Evolutionary conservation across 1,140 invertebrate species (phyloP), one percentile per base, ranked within the genome.

Genomic region (Drosophila lini): DNA sequence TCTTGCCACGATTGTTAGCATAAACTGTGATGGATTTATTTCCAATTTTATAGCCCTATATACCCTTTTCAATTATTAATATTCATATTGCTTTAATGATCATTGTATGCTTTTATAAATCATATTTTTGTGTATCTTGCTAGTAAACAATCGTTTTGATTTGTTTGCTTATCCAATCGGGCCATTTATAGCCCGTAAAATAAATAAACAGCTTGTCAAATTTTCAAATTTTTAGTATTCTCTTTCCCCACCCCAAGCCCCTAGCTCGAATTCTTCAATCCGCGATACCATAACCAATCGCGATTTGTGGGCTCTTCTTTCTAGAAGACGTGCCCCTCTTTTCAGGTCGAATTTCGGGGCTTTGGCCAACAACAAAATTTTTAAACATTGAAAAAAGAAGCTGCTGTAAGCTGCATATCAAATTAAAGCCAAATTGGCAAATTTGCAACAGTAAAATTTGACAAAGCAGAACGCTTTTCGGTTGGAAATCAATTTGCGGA

Each of bases 361-460:
- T 55, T 55, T 55, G 34, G 32, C 34, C 32, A 50, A 31, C 22
- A 68, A 50, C 5, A 42, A 38, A 34, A 55, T 9, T n/a, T 13
- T 6, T 16, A 16, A 41, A n/a, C n/a, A n/a, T n/a, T n/a, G n/a
- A n/a, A 19, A 52, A 15, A 59, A 15, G 45, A 50, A 48, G 25
- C 57, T 74, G 70, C 34, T 65, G 47, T 82, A 88, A 89, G 80
- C 78, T 25, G 74, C 80, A 80, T 89, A 89, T 78, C 69, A 78
- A 88, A 89, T 88, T 88, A 38, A 53, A 81, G 84, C 50, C 63
- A 64, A 84, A 67, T 52, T 74, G 69, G 67, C 74, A 69, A 62
- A 62, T 75, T 78, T 74, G 48, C 31, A 55, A 59, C 55, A 65
- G 47, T 47, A 19, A 65, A 38, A 63, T 22, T 8, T 28, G 16